Percentiles rank a stretch among this genome's conserved stretches.
These are phyloP conservation scores for Leucoraja ocellata DNA, from an alignment of 2,797 vertebrate genomes.

Conservation along the genomic window DNA sequence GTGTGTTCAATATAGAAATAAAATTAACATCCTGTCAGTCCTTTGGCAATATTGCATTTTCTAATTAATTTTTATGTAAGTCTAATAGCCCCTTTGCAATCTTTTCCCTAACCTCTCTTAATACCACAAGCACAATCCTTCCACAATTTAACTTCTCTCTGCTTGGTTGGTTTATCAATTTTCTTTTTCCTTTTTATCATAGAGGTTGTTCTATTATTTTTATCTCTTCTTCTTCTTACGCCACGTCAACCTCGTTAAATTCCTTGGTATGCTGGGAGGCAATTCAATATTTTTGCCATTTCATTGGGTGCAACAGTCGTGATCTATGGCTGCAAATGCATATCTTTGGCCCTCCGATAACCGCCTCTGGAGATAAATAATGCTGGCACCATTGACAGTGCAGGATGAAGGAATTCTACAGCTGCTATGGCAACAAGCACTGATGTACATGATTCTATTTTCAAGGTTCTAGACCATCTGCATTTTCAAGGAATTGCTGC, in stretches of 20 bases:
- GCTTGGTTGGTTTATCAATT: not conserved
- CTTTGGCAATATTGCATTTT: not conserved
- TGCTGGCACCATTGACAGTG: conserved; percentile 4
- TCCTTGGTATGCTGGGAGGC: too few species aligned
- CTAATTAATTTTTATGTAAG: not conserved
- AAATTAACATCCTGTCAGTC: not conserved
- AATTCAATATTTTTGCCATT: not conserved
- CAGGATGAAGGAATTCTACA: conserved; percentile 9
- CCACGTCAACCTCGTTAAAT: too few species aligned
- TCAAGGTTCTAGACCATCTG: conserved; percentile 29
- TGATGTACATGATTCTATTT: conserved; percentile 30
- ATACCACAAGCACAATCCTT: not conserved
- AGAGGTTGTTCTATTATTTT: not conserved
- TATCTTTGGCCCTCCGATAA: not conserved
- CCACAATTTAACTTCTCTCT: not conserved
- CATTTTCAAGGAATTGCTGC: not conserved
- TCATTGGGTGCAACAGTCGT: not conserved
- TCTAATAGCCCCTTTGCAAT: not conserved
- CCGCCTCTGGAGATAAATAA: conserved; percentile 14
- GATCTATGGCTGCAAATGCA: conserved; percentile 15
- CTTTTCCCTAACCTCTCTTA: not conserved
- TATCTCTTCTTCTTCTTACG: not conserved
- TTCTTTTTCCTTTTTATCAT: not conserved
- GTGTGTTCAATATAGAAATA: not conserved
- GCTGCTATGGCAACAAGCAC: conserved; percentile 31